Base-by-base conservation (phyloP, 2,888 invertebrate species). In the Drosophila flavopinicola region DNA sequence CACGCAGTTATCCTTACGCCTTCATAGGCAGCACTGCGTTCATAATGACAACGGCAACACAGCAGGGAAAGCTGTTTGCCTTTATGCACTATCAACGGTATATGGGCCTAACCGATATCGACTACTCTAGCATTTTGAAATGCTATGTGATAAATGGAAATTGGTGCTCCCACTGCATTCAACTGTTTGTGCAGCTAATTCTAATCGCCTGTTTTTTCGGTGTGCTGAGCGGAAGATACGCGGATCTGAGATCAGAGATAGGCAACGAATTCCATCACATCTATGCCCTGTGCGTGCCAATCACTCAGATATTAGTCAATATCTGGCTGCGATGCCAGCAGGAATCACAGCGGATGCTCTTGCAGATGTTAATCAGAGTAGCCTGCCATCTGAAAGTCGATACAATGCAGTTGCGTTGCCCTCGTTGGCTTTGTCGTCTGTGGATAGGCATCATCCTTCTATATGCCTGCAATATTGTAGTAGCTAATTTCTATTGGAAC, bases 61-160 rank as follows among this genome's bases (percentile, higher is more conserved):
- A 25, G 9, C 48, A 10, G 1, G 15, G 11, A 52, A 35, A 54
- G n/a, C 38, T 48, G n/a, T 37, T 48, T 1, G 10, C 20, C 6
- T 61, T 60, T 38, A 6, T 63, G 10, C 44, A 60, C 24, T 64
- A 61, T 15, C 63, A 59, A 25, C 61, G 61, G 1, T 61, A 6
- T 37, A 15, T 61, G 42, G 61, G 60, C 1, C 37, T 61, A 1
- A 48, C 24, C n/a, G 61, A 59, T 25, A 61, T 61, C 7, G 61
- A 61, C 11, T 61, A 59, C 41, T 61, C 60, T 20, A 49, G 1
- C 1, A 23, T 1, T 6, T n/a, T 25, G 0, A 23, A 10, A 10
- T 4, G 11, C 5, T 61, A 61, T 37, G 45, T 61, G 27, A 15
- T 61, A n/a, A 59, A 49, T 25, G 48, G 29, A 7, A 49, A 35